These are phyloP conservation scores for Motacilla alba DNA, from an alignment of 2,113 vertebrate species.

Conservation along the genomic window DNA sequence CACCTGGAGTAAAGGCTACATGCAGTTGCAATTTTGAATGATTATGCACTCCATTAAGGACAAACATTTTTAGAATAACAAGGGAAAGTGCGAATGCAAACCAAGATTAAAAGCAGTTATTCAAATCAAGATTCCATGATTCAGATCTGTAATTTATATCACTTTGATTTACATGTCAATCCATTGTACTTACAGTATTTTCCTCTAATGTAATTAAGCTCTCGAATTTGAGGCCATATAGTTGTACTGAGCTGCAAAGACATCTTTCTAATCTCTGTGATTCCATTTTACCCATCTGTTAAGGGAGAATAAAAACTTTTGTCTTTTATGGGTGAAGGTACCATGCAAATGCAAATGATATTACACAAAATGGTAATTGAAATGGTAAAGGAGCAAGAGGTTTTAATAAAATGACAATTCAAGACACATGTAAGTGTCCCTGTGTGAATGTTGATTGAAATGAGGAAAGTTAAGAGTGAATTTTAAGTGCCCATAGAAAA, in stretches of 20 bases:
- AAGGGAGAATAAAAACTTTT: conserved; percentile 23
- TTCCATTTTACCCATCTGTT: conserved; percentile 40
- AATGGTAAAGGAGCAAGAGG: conserved; percentile 20
- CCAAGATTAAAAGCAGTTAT: neutral
- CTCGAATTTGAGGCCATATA: neutral
- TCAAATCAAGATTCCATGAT: neutral
- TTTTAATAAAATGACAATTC: conserved; percentile 52
- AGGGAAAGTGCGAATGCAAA: neutral
- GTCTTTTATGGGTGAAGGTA: conserved; percentile 30
- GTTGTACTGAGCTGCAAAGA: neutral
- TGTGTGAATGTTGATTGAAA: conserved; percentile 24
- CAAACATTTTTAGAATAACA: conserved; percentile 15
- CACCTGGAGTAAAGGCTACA: neutral
- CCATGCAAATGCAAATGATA: conserved; percentile 48
- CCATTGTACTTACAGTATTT: neutral
- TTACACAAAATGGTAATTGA: conserved; percentile 24
- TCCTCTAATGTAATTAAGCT: neutral
- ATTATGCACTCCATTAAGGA: neutral
- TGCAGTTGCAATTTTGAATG: neutral
- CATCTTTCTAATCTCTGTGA: neutral
- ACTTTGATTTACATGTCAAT: conserved; percentile 26
- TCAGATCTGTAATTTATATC: conserved; percentile 19
- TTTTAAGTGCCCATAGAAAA: conserved; percentile 40
- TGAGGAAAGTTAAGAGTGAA: conserved; percentile 28
- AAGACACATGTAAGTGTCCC: neutral